These are phyloP conservation scores for Peromyscus maniculatus DNA, from an alignment of 2,113 vertebrate species.

Conservation along the genomic window DNA sequence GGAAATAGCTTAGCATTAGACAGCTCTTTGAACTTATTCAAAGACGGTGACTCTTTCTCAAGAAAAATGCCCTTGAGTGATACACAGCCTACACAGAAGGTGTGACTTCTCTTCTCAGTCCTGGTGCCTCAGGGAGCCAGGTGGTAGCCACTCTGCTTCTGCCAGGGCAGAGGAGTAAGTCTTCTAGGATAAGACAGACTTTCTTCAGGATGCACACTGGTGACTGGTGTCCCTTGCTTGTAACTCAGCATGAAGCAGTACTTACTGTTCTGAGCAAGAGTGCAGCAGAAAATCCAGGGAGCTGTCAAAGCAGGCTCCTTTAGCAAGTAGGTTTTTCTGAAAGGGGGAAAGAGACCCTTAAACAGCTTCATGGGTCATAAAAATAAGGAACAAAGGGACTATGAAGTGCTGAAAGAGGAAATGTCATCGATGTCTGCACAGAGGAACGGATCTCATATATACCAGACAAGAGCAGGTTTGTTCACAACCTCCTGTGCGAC, in stretches of 20 bases:
- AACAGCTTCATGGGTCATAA: not conserved
- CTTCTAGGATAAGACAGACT: not conserved
- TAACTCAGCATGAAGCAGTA: not conserved
- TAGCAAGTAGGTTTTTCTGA: slow-evolving; percentile 11
- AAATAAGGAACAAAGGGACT: not conserved
- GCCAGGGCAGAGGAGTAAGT: not conserved
- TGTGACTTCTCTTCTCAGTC: not conserved
- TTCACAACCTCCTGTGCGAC: not conserved
- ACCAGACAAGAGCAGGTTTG: not conserved
- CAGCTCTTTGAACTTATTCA: not conserved
- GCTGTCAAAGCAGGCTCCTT: not conserved
- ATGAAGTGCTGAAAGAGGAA: not conserved
- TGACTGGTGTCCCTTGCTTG: not conserved
- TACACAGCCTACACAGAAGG: not conserved
- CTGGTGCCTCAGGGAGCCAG: not conserved
- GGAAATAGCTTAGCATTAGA: not conserved
- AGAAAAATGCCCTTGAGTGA: not conserved
- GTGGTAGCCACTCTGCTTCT: not conserved
- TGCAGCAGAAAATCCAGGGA: not conserved
- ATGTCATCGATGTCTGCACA: not conserved
- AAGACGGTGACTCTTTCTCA: not conserved
- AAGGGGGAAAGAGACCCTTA: slow-evolving; percentile 6
- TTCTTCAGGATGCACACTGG: not conserved
- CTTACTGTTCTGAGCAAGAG: not conserved
- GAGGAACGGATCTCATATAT: not conserved